Evolutionary conservation across 53 echinoderm and acorn worm species (phyloP).

Genomic region (Stichopus horrens): DNA sequence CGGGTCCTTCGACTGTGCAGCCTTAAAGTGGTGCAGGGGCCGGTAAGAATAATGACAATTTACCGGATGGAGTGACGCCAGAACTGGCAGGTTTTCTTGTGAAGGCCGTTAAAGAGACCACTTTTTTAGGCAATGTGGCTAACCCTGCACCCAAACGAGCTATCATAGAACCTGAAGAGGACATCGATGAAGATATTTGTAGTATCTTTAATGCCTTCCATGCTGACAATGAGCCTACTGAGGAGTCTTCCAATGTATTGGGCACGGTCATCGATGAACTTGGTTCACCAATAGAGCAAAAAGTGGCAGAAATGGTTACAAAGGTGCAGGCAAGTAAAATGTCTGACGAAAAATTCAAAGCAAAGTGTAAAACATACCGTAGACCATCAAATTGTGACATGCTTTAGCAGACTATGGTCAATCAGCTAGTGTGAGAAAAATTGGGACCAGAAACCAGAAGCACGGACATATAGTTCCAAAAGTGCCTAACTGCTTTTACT

Average conservation of each 20-base stretch:
- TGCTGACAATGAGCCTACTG: neutral
- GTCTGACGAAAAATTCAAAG: constrained; percentile 1
- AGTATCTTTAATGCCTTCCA: constrained; percentile 12
- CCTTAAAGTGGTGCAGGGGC: neutral
- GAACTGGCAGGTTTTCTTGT: neutral
- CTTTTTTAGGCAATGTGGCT: neutral
- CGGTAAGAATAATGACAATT: neutral
- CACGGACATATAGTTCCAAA: too few relatives aligned
- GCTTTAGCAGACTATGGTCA: too few relatives aligned
- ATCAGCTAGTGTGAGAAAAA: too few relatives aligned
- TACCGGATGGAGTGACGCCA: neutral
- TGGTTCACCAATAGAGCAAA: neutral
- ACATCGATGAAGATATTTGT: neutral
- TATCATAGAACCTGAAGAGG: neutral
- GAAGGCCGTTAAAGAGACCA: constrained; percentile 14
- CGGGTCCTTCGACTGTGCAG: neutral
- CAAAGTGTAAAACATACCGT: neutral
- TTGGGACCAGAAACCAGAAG: too few relatives aligned
- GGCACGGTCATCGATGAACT: neutral
- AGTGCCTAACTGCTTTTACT: neutral
- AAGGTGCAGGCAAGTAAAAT: neutral
- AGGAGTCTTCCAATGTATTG: neutral
- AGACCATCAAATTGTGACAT: too few relatives aligned
- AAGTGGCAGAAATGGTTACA: neutral
- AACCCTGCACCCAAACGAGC: constrained; percentile 2